These are phyloP conservation scores for Microtus richardsoni DNA, from an alignment of 2,113 vertebrate genomes.

Conservation along the genomic window DNA sequence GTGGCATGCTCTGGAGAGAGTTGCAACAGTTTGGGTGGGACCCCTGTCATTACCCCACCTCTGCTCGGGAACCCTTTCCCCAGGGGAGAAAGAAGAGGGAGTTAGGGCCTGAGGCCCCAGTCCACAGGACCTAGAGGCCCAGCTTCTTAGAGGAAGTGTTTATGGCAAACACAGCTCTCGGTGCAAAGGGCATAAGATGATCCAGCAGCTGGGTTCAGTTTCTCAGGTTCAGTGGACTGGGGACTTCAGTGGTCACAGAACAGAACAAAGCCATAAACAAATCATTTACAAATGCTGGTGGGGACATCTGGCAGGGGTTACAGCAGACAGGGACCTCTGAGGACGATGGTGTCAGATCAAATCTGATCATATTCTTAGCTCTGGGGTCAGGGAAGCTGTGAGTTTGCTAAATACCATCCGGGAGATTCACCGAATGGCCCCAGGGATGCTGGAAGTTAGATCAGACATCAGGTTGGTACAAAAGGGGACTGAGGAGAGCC, in stretches of 20 bases:
- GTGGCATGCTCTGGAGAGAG: not conserved
- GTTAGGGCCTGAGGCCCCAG: not conserved
- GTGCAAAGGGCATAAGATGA: not conserved
- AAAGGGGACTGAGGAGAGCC: not conserved
- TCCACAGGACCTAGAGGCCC: rapidly evolving
- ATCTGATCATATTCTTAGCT: not conserved
- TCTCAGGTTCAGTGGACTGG: not conserved
- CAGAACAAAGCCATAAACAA: not conserved
- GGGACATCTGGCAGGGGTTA: not conserved
- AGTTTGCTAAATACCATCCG: not conserved
- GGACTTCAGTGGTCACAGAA: not conserved
- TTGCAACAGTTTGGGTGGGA: not conserved
- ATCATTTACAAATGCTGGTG: not conserved
- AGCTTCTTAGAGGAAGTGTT: not conserved
- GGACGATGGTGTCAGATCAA: not conserved
- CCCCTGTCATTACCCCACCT: no score
- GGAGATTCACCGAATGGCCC: not conserved
- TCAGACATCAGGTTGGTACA: not conserved
- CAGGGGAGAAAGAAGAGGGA: not conserved
- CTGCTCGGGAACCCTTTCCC: not conserved
- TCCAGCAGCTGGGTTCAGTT: no score
- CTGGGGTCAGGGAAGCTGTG: not conserved
- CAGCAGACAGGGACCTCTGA: no score
- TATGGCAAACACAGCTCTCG: no score
- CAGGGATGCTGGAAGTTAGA: no score